A percentile compares a stretch with the other conserved stretches of the same genome.
phyloP scores from a whole-genome alignment of 2,888 invertebrate species.

The Megamerina dolium region DNA sequence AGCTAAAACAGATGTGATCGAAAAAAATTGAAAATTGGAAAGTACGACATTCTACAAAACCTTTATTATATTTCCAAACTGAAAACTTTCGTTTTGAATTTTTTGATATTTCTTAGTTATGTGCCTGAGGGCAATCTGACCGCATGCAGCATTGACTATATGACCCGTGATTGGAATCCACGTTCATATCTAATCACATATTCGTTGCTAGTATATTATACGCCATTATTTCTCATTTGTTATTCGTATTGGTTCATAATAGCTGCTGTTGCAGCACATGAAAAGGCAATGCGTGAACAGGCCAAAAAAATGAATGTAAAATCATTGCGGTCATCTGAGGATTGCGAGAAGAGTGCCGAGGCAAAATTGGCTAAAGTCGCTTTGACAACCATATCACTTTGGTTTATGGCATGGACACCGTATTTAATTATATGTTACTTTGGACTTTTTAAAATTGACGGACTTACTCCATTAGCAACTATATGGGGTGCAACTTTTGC shows the following conservation, averaged over 20 bases:
- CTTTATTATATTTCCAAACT: too few species aligned
- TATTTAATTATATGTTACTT: constrained; percentile 73
- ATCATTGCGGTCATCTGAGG: constrained; percentile 52
- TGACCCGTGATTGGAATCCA: constrained; percentile 49
- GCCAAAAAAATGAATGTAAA: constrained; percentile 58
- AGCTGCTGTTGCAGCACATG: constrained; percentile 53
- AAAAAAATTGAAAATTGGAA: background rate
- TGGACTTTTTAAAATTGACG: constrained; percentile 66
- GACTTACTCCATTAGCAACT: constrained; percentile 70
- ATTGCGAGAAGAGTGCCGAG: constrained; percentile 51
- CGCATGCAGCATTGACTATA: constrained; percentile 54
- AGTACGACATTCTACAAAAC: too few species aligned
- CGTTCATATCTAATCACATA: constrained; percentile 52
- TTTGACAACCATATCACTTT: constrained; percentile 56
- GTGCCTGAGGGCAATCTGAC: constrained; percentile 61
- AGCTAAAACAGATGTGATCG: background rate
- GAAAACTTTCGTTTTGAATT: background rate
- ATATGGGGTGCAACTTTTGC: constrained; percentile 61
- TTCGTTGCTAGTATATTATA: constrained; percentile 49
- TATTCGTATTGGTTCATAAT: constrained; percentile 58
- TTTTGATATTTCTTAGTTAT: constrained; percentile 42
- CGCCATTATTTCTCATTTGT: constrained; percentile 53
- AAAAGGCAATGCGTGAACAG: constrained; percentile 53
- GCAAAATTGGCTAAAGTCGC: constrained; percentile 56
- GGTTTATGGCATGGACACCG: constrained; percentile 69